A percentile compares a stretch with the other conserved stretches of the same genome.
These are phyloP conservation scores for Leuciscus idus DNA, from an alignment of 2,113 vertebrate species.

Conservation along the genomic window DNA sequence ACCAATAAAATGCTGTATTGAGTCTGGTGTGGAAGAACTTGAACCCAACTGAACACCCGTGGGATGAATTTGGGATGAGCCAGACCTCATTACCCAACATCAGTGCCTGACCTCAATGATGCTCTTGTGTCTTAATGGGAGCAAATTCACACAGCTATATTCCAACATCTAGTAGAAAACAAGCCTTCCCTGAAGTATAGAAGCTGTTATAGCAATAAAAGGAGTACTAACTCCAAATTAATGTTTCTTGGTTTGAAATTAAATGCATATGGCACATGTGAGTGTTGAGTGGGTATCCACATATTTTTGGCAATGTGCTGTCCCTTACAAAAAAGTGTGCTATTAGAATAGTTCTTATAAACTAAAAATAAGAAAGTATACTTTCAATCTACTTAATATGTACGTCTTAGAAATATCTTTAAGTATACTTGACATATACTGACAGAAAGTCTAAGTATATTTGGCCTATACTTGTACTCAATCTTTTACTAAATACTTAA, in stretches of 20 bases:
- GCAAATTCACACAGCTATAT: slow-evolving; percentile 14
- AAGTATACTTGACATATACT: no score
- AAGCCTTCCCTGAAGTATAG: background rate
- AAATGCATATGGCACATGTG: background rate
- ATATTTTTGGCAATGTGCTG: background rate
- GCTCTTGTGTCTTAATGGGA: slow-evolving; percentile 6
- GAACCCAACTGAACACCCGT: background rate
- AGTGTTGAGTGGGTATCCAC: background rate
- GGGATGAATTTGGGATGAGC: slow-evolving; percentile 18
- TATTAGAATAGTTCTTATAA: no score
- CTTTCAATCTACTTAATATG: no score
- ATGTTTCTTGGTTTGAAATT: background rate
- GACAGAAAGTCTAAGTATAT: no score
- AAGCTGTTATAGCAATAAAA: background rate
- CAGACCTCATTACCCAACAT: slow-evolving; percentile 18
- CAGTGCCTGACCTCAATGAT: slow-evolving; percentile 10
- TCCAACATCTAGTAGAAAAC: slow-evolving; percentile 10
- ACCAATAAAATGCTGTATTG: slow-evolving; percentile 5
- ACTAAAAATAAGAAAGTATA: no score
- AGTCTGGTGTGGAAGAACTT: slow-evolving; percentile 1
- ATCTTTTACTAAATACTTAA: no score
- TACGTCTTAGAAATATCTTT: no score
- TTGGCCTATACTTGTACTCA: no score
- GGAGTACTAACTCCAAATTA: background rate
- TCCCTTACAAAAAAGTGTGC: no score